These are phyloP conservation scores for Silvanus unidentatus DNA, from an alignment of 2,888 invertebrate genomes.

Conservation along the genomic window DNA sequence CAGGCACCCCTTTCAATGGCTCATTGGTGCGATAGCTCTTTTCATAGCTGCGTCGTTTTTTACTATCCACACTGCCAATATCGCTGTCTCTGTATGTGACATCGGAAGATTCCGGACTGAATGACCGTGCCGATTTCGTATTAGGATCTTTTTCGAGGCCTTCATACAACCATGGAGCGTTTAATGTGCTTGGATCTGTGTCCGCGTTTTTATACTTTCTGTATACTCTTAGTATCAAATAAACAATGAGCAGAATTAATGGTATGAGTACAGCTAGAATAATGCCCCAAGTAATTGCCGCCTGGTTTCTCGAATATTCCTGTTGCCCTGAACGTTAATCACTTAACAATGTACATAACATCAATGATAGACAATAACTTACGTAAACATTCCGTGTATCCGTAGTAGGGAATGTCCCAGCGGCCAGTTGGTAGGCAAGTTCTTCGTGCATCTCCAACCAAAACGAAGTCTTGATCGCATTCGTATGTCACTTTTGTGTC, in stretches of 20 bases:
- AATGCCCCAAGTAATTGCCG: conserved; percentile 72
- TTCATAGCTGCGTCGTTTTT: conserved; percentile 71
- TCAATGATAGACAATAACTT: conserved; percentile 51
- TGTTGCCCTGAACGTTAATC: conserved; percentile 57
- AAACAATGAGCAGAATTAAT: conserved; percentile 59
- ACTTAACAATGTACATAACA: conserved; percentile 5
- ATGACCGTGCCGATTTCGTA: not conserved
- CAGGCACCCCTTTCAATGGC: conserved; percentile 65
- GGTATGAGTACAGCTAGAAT: conserved; percentile 72
- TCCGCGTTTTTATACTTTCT: conserved; percentile 43
- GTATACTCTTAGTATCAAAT: conserved; percentile 56
- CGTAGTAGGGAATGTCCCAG: conserved; percentile 81
- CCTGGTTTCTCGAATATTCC: conserved; percentile 70
- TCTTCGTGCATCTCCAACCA: conserved; percentile 78
- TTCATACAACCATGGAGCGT: conserved; percentile 10
- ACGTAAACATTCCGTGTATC: conserved; percentile 88
- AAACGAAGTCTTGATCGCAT: conserved; percentile 82
- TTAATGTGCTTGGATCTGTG: no score
- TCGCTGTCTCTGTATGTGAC: not conserved
- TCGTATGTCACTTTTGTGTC: conserved; percentile 85
- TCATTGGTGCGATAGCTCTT: conserved; percentile 79
- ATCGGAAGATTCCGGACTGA: conserved; percentile 3
- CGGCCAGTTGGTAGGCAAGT: conserved; percentile 72
- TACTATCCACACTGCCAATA: conserved; percentile 33
- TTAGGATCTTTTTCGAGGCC: conserved; percentile 2